Evolutionary conservation across 2,888 invertebrate species (phyloP).

Genomic region (Pachymerium ferrugineum): DNA sequence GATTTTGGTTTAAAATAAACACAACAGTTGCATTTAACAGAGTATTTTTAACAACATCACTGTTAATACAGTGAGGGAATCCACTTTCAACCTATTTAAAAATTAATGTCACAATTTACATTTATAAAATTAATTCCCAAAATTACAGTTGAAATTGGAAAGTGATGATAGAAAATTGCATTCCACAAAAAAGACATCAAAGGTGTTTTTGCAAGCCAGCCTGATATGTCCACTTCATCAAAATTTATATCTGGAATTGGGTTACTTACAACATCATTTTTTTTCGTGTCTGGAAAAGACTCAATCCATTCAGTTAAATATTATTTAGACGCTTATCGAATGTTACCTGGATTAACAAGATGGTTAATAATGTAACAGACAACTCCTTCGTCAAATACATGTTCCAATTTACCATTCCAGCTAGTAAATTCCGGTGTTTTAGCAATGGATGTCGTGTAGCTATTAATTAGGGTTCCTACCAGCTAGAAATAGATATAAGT

Average conservation of each 20-base stretch:
- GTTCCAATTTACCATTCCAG: background rate
- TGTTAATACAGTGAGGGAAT: background rate
- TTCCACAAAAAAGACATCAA: background rate
- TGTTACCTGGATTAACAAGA: background rate
- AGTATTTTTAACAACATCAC: background rate
- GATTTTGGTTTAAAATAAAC: slow-evolving; percentile 59
- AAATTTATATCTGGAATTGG: background rate
- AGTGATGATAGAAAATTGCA: background rate
- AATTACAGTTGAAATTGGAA: background rate
- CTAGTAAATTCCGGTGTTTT: background rate
- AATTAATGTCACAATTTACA: background rate
- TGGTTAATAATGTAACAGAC: background rate
- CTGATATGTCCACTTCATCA: background rate
- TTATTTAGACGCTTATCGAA: background rate
- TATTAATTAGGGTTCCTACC: background rate
- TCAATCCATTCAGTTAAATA: background rate
- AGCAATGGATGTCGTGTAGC: background rate
- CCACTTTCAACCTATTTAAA: background rate
- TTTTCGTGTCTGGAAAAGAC: background rate
- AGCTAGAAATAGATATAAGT: too few species aligned
- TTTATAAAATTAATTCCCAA: background rate
- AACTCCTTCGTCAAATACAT: background rate
- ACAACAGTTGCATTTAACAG: background rate
- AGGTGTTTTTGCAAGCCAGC: background rate
- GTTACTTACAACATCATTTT: background rate